Evolutionary conservation across 2,113 vertebrate species (phyloP), one percentile per base, ranked within the genome.

Genomic region (Syngnathus typhle): DNA sequence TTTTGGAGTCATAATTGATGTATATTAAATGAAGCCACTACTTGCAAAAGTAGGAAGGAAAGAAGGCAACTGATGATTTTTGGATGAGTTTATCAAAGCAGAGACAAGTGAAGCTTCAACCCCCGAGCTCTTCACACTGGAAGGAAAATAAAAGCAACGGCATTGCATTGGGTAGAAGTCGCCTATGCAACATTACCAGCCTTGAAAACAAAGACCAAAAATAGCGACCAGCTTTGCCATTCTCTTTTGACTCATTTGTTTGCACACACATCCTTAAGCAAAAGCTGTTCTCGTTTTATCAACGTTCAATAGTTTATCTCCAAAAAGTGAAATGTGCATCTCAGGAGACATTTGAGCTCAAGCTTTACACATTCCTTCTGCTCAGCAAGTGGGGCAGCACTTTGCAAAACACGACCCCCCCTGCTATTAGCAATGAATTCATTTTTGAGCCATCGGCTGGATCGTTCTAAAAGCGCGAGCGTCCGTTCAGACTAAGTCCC

Each of bases 281-380:
- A 21, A 65, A 19, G 56, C 69, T 77, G 69, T 59, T 72, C 69
- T 43, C 18, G 38, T 65, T 82, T 61, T 70, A 60, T 61, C 37
- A 10, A 36, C 27, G 65, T 51, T 82, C 68, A 85, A 73, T 74
- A 68, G 65, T 82, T 75, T 72, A 19, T 69, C 27, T 72, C 77
- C 44, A 69, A 64, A 64, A 62, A 58, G 62, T 2, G 8, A 65
- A 58, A 70, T 67, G 67, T 67, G 49, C 41, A 3, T 68, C 71
- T 62, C 27, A 15, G 27, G 49, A 52, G 18, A 52, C 9, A 54
- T 56, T 73, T 41, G 7, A 74, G 66, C 67, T 73, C 18, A 8
- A 71, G 60, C 49, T 4, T 59, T n/a, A 2, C 38, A 23, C 64
- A 64, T 43, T 68, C 63, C 54, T 38, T 15, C 15, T 37, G 4